These are phyloP conservation scores for Cuculus canorus DNA, from an alignment of 2,797 vertebrate genomes.

Conservation along the genomic window DNA sequence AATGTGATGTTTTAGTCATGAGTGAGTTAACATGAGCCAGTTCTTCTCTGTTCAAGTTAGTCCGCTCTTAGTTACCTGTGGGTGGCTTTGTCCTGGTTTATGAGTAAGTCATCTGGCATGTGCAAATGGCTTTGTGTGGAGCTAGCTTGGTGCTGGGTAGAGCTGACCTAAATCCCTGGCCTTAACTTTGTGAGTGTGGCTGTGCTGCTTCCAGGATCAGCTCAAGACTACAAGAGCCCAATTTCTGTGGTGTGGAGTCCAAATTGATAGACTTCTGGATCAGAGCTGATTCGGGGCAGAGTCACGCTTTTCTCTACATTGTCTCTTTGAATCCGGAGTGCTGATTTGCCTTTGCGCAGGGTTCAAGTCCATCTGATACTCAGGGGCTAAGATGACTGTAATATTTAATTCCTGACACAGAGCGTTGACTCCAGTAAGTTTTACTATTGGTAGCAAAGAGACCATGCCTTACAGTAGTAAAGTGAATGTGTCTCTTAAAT, in stretches of 20 bases:
- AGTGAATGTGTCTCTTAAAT: background rate
- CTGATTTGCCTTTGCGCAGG: background rate
- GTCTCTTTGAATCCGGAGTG: background rate
- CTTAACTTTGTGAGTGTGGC: background rate
- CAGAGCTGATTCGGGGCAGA: background rate
- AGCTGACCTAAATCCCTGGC: background rate
- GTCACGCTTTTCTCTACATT: background rate
- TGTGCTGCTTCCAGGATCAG: constrained; percentile 34
- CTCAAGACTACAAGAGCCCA: background rate
- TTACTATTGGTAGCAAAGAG: background rate
- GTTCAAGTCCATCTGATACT: background rate
- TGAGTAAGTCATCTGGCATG: background rate
- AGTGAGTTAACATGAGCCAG: background rate
- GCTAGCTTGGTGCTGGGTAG: constrained; percentile 9
- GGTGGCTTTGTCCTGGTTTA: constrained; percentile 45
- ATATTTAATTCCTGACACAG: background rate
- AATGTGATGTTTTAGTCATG: background rate
- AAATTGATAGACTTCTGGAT: background rate
- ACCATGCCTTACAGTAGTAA: background rate
- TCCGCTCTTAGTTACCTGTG: constrained; percentile 50
- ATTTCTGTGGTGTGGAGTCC: constrained; percentile 17
- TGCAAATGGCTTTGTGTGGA: constrained; percentile 2
- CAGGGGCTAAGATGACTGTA: background rate
- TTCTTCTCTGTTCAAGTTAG: constrained; percentile 4
- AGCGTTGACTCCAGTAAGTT: background rate